Percentiles rank a stretch among this genome's conserved stretches.
Evolutionary conservation across 2,797 vertebrate genomes (phyloP).

Genomic region (Mallotus villosus): DNA sequence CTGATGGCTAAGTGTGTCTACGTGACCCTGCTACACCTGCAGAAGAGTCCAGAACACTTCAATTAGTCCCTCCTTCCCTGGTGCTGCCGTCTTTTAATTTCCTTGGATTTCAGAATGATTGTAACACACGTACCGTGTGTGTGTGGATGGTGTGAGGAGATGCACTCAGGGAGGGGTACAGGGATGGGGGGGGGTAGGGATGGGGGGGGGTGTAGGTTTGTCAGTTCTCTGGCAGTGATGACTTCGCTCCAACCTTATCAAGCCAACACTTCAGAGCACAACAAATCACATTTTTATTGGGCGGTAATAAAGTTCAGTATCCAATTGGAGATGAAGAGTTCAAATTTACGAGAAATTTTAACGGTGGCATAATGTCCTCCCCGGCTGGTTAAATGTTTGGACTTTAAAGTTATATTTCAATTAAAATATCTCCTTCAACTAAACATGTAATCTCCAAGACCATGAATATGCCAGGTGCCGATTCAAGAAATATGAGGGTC

Average conservation of each 20-base stretch:
- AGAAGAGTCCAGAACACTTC: constrained; percentile 57
- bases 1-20: constrained; percentile 58
- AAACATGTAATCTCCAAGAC: constrained; percentile 47
- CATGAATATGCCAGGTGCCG: constrained; percentile 35
- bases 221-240: constrained; percentile 58
- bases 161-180: constrained; percentile 18
- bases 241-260: constrained; percentile 74
- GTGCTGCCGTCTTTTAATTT: constrained; percentile 59
- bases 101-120: constrained; percentile 55
- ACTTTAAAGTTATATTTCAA: constrained; percentile 59
- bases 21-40: constrained; percentile 60
- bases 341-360: constrained; percentile 78
- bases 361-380: constrained; percentile 68
- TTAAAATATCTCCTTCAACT: constrained; percentile 57
- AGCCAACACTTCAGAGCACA: constrained; percentile 72
- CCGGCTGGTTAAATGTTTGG: constrained; percentile 61
- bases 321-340: constrained; percentile 74
- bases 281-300: constrained; percentile 82
- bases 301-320: constrained; percentile 75
- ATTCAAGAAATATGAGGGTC: constrained; percentile 22
- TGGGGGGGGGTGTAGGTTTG: constrained; percentile 47
- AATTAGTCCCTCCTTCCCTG: constrained; percentile 48
- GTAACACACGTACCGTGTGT: constrained; percentile 10
- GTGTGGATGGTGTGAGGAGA: background rate
- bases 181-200: constrained; percentile 19